phyloP scores from a whole-genome alignment of 2,113 vertebrate genomes.

The Semnornis frantzii region DNA sequence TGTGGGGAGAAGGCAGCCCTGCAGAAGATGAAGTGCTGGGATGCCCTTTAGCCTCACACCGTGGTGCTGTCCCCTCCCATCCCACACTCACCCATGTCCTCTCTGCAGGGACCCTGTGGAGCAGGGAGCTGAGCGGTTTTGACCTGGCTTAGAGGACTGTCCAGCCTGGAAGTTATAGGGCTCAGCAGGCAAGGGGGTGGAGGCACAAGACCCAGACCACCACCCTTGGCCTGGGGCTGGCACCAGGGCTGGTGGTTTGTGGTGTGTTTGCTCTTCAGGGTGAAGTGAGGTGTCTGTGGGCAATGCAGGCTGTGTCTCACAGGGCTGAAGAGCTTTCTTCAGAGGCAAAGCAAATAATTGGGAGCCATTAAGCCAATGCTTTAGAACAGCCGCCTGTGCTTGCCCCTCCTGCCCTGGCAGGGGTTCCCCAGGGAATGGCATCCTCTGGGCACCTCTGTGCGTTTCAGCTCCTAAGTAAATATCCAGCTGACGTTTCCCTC shows the following conservation, averaged over 20 bases:
- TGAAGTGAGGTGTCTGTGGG: neutral
- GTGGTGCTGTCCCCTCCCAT: neutral
- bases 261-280: slow-evolving; percentile 33
- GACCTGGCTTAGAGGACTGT: neutral
- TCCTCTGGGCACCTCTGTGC: neutral
- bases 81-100: slow-evolving; percentile 43
- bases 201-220: neutral
- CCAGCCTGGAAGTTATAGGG: slow-evolving; percentile 50
- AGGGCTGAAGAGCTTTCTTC: slow-evolving; percentile 31
- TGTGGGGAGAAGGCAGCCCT: neutral
- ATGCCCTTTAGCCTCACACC: neutral
- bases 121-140: neutral
- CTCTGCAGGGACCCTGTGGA: neutral
- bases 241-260: neutral
- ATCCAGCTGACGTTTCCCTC: neutral
- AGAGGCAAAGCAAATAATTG: slow-evolving; percentile 47
- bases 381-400: neutral
- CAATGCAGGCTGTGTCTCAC: neutral
- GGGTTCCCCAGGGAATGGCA: slow-evolving; percentile 15
- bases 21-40: neutral
- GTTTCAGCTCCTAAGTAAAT: neutral
- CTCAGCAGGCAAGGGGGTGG: slow-evolving; percentile 27
- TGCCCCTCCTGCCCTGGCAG: neutral
- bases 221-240: slow-evolving; percentile 1
- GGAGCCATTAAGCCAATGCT: neutral